Evolutionary conservation across 2,113 vertebrate genomes (phyloP).

Genomic region (Pollimyrus isidori): DNA sequence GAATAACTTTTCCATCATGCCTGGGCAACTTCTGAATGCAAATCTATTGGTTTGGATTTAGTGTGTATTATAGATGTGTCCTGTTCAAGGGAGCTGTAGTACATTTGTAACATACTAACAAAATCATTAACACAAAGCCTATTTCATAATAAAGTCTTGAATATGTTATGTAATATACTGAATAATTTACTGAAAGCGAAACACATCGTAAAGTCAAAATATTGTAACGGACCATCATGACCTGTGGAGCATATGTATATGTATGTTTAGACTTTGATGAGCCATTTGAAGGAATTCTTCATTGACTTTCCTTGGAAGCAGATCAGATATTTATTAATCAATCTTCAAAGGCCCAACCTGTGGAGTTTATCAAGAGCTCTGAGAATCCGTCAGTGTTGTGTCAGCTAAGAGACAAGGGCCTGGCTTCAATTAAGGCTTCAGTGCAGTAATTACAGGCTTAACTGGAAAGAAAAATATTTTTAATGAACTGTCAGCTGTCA

Average conservation of each 20-base stretch:
- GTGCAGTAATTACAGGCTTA: conserved; percentile 34
- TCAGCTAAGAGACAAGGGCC: conserved; percentile 36
- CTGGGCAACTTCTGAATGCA: background rate
- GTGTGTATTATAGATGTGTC: background rate
- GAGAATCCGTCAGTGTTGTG: conserved; percentile 10
- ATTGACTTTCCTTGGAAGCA: background rate
- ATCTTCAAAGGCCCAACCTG: background rate
- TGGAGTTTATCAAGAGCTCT: background rate
- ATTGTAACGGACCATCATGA: background rate
- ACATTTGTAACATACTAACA: background rate
- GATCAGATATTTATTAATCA: background rate
- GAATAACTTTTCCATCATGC: background rate
- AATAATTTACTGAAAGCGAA: background rate
- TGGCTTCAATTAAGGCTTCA: conserved; percentile 38
- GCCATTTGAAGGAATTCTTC: background rate
- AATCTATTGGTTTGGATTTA: background rate
- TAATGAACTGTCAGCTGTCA: background rate
- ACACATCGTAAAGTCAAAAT: background rate
- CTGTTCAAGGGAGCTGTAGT: background rate
- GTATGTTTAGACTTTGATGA: background rate
- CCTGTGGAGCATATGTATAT: background rate
- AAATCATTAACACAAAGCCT: background rate
- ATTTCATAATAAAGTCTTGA: background rate
- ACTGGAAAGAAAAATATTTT: conserved; percentile 5
- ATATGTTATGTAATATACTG: background rate